Evolutionary conservation across 1,140 invertebrate genomes (phyloP).

Genomic region (Trinorchestia longiramus): DNA sequence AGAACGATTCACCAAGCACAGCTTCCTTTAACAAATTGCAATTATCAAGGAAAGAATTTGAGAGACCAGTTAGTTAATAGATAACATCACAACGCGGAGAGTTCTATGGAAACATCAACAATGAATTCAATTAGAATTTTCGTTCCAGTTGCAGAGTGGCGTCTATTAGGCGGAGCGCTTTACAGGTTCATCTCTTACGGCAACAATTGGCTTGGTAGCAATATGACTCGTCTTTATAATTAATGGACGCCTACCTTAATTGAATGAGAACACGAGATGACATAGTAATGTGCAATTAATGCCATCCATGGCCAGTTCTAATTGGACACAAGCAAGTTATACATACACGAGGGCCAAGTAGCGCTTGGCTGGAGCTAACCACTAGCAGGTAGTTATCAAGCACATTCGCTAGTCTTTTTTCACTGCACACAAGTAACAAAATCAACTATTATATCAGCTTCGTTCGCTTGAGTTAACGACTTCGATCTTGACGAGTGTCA

Average conservation of each 20-base stretch:
- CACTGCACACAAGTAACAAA: neutral
- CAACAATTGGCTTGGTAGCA: constrained; percentile 20
- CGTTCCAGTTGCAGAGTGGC: constrained; percentile 48
- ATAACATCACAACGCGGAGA: constrained; percentile 7
- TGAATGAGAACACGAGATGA: constrained; percentile 45
- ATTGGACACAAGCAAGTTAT: constrained; percentile 5
- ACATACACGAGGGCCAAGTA: neutral
- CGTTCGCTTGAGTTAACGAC: neutral
- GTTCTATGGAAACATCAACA: constrained; percentile 26
- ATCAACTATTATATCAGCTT: neutral
- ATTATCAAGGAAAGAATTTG: neutral
- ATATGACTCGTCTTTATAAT: constrained; percentile 12
- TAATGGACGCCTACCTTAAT: constrained; percentile 17
- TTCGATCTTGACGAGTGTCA: neutral
- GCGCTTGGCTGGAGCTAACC: neutral
- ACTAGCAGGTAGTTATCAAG: neutral
- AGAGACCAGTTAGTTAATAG: neutral
- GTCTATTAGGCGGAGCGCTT: constrained; percentile 5
- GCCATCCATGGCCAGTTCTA: neutral
- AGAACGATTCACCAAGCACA: neutral
- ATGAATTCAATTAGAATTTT: constrained; percentile 53
- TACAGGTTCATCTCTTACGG: constrained; percentile 39
- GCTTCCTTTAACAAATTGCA: neutral
- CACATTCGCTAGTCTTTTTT: neutral
- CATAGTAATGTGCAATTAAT: constrained; percentile 42